Conservation (phyloP, 2,888 invertebrate genomes). For the Nesidiocoris tenuis region DNA sequence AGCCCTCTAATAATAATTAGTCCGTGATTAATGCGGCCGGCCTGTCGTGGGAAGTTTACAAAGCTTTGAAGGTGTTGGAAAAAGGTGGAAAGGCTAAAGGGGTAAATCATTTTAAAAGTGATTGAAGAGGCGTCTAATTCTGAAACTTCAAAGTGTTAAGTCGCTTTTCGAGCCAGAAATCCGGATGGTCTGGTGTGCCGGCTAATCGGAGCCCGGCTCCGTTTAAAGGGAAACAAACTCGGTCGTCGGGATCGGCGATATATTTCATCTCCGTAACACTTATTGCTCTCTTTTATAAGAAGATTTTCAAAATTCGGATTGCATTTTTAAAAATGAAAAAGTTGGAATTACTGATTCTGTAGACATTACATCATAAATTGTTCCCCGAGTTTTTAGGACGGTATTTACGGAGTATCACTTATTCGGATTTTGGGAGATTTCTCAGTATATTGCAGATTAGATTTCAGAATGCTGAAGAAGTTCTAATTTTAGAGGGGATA, state of each 20-base stretch:
- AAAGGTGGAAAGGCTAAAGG: not conserved
- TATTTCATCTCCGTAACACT: no score
- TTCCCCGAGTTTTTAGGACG: no score
- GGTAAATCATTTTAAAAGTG: constrained; percentile 15
- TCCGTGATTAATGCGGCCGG: constrained; percentile 7
- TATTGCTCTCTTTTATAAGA: no score
- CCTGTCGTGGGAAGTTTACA: constrained; percentile 17
- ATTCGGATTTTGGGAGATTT: no score
- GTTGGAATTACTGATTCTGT: no score
- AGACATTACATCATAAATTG: no score
- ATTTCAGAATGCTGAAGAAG: no score
- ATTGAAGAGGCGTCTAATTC: constrained; percentile 31
- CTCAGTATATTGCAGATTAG: no score
- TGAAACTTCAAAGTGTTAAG: constrained; percentile 22
- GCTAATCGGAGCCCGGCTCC: not conserved
- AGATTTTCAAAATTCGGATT: no score
- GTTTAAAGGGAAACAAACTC: not conserved
- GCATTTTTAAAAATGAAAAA: no score
- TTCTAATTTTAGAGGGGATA: no score
- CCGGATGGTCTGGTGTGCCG: not conserved
- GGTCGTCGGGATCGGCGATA: constrained; percentile 11
- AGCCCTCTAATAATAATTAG: constrained; percentile 11
- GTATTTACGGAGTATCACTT: no score
- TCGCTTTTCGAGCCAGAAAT: not conserved
- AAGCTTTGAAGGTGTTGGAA: constrained; percentile 27